These are phyloP conservation scores for Notechis scutatus DNA, from an alignment of 2,113 vertebrate species.

Conservation along the genomic window DNA sequence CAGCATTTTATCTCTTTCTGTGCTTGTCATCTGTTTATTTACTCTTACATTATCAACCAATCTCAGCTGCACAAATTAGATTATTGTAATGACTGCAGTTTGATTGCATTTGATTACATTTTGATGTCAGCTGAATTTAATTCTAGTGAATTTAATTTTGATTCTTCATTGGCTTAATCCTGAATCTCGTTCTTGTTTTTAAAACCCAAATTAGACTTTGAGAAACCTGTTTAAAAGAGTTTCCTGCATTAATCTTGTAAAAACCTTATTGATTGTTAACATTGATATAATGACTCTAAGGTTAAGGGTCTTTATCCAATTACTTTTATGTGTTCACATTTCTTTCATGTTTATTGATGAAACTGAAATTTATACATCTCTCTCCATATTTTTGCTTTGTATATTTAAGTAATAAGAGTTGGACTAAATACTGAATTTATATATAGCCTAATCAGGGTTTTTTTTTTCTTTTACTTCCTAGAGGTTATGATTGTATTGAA, in stretches of 20 bases:
- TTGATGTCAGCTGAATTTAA: conserved; percentile 21
- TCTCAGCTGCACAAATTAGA: conserved; percentile 23
- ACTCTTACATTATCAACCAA: conserved; percentile 40
- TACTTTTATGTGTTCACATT: background rate
- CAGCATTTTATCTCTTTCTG: conserved; percentile 9
- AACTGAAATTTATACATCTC: background rate
- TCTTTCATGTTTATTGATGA: background rate
- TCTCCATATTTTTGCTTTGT: background rate
- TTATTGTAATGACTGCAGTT: conserved; percentile 47
- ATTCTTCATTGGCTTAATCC: background rate
- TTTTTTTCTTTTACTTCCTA: background rate
- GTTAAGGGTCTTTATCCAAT: background rate
- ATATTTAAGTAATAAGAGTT: background rate
- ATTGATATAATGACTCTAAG: background rate
- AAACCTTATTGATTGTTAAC: background rate
- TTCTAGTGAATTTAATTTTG: conserved; percentile 27
- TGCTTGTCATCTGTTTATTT: conserved; percentile 20
- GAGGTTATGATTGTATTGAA: background rate
- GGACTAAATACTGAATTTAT: background rate
- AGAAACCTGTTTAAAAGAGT: background rate
- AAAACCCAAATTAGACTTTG: conserved; percentile 1
- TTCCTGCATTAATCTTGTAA: conserved; percentile 11
- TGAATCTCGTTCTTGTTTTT: background rate
- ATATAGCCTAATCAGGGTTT: background rate
- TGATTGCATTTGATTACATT: conserved; percentile 31